A percentile compares a stretch with the other conserved stretches of the same genome.
Evolutionary conservation across 2,888 invertebrate species (phyloP).

Genomic region (Ornithoptera alexandrae): DNA sequence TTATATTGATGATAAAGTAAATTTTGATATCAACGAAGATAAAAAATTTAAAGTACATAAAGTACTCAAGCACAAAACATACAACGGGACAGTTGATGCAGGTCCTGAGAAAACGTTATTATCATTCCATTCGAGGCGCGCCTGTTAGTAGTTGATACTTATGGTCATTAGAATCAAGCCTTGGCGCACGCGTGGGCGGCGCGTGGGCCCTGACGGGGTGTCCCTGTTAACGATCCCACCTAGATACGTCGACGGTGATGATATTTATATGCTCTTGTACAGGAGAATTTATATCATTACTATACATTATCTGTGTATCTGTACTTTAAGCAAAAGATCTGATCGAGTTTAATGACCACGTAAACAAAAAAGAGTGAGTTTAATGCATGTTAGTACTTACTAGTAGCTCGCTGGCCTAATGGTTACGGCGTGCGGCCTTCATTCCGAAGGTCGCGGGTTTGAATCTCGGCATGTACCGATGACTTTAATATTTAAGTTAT

Average conservation of each 20-base stretch:
- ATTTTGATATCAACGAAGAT: too few relatives aligned
- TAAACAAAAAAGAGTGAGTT: background rate
- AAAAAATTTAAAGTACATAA: too few relatives aligned
- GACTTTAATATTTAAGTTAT: too few relatives aligned
- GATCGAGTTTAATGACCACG: background rate
- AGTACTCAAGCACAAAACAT: background rate
- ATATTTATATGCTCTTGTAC: constrained; percentile 24
- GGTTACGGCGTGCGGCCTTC: too few relatives aligned
- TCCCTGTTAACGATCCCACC: constrained; percentile 22
- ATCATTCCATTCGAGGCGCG: constrained; percentile 21
- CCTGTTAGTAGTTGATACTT: constrained; percentile 28
- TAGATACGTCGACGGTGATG: constrained; percentile 25
- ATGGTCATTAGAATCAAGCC: constrained; percentile 23
- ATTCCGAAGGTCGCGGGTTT: too few relatives aligned
- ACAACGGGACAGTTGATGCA: background rate
- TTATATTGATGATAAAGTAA: too few relatives aligned
- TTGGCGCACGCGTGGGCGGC: constrained; percentile 23
- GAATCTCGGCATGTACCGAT: too few relatives aligned
- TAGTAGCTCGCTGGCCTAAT: too few relatives aligned
- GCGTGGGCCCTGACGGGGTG: constrained; percentile 27
- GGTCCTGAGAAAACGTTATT: constrained; percentile 2
- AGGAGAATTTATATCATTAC: constrained; percentile 10
- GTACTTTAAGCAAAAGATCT: background rate
- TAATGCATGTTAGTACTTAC: too few relatives aligned
- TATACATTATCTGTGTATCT: constrained; percentile 2